Evolutionary conservation across 2,797 vertebrate genomes (phyloP), one percentile per base, ranked within the genome.

Genomic region (Characodon lateralis): DNA sequence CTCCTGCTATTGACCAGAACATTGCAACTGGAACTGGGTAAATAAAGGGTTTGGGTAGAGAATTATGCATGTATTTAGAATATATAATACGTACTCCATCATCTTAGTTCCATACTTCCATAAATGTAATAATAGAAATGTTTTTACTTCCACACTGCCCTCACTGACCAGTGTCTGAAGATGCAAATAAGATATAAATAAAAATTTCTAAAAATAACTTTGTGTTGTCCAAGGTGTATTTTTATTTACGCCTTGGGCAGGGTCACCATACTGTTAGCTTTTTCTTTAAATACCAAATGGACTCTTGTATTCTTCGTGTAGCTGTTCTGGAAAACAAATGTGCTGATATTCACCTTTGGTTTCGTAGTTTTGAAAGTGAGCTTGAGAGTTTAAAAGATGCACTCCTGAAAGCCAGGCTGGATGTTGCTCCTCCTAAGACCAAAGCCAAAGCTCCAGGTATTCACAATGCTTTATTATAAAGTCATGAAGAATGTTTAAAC

Each of bases 361-460:
- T 72, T 70, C 4, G 74, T 86, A 99, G 98, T 89, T 94, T 97
- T 90, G 97, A 98, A 90, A 96, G 88, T 24, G 97, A 99, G 78
- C 93, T 99, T 35, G 97, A 99, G 90, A 96, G 92, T 88, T 94
- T 99, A 59, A 96, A 95, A 76, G 95, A 95, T 0, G 94, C 96
- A 2, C 90, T 99, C 78, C 87, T 97, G 77, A 98, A 98, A 93
- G 95, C 96, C n/a, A 96, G 93, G 68, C 91, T 99, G 83, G 97
- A 98, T 43, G 87, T 92, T 0, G 81, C 92, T 0, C 70, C 94
- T 2, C 78, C 93, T 48, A 95, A 96, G 70, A 73, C 91, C 14
- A 82, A 93, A 71, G 86, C 95, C 28, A 96, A 92, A 91, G 92
- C 94, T 61, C 93, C 96, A 89, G 96, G 98, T 99, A 95, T 68